A percentile compares a stretch with the other conserved stretches of the same genome.
These are phyloP conservation scores for Drosophila birchii DNA, from an alignment of 2,888 invertebrate genomes.

Conservation along the genomic window DNA sequence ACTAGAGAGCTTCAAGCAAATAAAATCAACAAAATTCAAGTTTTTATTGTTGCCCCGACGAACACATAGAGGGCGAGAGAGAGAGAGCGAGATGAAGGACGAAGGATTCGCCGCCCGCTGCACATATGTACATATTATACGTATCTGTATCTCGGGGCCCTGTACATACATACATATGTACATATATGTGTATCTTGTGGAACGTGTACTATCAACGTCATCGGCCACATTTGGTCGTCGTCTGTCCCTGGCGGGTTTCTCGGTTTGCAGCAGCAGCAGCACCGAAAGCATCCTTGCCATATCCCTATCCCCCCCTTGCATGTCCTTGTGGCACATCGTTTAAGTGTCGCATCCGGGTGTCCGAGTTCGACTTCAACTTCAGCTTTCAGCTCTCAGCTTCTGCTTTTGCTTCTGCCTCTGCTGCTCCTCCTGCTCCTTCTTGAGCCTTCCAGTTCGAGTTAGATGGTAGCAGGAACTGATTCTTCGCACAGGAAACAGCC, in stretches of 20 bases:
- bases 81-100: slow-evolving; percentile 31
- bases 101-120: slow-evolving; percentile 10
- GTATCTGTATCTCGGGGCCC: slow-evolving; percentile 22
- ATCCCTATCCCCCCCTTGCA: not conserved
- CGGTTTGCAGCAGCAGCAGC: slow-evolving; percentile 15
- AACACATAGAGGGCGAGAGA: not conserved
- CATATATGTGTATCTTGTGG: slow-evolving; percentile 40
- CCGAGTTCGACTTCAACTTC: slow-evolving; percentile 40
- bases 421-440: not conserved
- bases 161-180: slow-evolving; percentile 18
- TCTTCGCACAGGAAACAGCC: slow-evolving; percentile 8
- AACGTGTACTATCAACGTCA: slow-evolving; percentile 73
- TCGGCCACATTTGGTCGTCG: slow-evolving; percentile 62
- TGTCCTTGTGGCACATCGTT: slow-evolving; percentile 53
- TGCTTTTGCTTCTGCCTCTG: no score
- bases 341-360: slow-evolving; percentile 74
- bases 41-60: slow-evolving; percentile 71
- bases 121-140: slow-evolving; percentile 33
- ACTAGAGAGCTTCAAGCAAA: slow-evolving; percentile 46
- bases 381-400: slow-evolving; percentile 3
- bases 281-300: slow-evolving; percentile 2
- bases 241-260: slow-evolving; percentile 42
- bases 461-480: not conserved
- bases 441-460: slow-evolving; percentile 6
- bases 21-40: slow-evolving; percentile 77